A percentile compares a stretch with the other conserved stretches of the same genome.
These are phyloP conservation scores for Xanthorhoe spadicearia DNA, from an alignment of 2,888 invertebrate species.

Conservation along the genomic window DNA sequence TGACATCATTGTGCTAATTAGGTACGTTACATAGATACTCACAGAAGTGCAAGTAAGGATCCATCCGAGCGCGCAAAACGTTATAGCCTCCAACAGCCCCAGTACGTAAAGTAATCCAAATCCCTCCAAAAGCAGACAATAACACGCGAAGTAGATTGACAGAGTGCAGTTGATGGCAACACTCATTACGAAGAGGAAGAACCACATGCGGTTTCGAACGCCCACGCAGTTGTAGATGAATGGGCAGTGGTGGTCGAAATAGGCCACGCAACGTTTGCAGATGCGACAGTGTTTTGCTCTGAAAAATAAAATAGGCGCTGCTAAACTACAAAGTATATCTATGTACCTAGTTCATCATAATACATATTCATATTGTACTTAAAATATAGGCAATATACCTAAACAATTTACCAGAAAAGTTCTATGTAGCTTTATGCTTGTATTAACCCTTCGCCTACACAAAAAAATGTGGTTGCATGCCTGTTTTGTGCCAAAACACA, in stretches of 20 bases:
- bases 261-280: conserved; percentile 94
- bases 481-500: too few species aligned
- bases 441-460: too few species aligned
- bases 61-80: conserved; percentile 94
- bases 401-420: too few species aligned
- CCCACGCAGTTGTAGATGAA: conserved; percentile 98
- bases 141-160: conserved; percentile 94
- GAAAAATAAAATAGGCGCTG: conserved; percentile 37
- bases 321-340: background rate
- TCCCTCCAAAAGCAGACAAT: conserved; percentile 93
- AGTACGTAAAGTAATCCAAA: conserved; percentile 94
- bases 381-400: too few species aligned
- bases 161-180: conserved; percentile 95
- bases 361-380: too few species aligned
- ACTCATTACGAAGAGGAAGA: conserved; percentile 94
- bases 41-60: conserved; percentile 95
- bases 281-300: conserved; percentile 95
- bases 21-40: conserved; percentile 62
- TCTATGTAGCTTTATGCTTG: too few species aligned
- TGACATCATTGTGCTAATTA: too few species aligned
- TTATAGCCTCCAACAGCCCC: conserved; percentile 91
- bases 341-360: too few species aligned
- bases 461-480: too few species aligned
- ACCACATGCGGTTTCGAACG: conserved; percentile 96
- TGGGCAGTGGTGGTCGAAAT: conserved; percentile 98